Conservation (phyloP, 2,113 vertebrate species). For the Gallinago media region DNA sequence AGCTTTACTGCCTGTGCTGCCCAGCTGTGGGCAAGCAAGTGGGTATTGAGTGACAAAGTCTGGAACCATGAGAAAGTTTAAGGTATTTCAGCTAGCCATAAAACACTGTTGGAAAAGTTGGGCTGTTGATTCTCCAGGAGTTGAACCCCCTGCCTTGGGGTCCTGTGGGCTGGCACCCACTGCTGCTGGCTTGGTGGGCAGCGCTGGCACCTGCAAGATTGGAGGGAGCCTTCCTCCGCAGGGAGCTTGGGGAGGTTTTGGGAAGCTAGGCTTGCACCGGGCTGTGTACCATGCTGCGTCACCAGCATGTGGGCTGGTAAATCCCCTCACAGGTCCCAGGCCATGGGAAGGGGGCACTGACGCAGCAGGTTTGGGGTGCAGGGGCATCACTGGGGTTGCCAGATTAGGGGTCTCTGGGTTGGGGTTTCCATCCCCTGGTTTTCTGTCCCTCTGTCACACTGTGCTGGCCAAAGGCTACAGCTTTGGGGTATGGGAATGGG, state of each 20-base stretch:
- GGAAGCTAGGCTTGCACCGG: not conserved
- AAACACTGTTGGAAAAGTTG: not conserved
- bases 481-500: not conserved
- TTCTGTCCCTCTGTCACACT: rapidly evolving
- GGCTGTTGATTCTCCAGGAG: not conserved
- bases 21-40: not conserved
- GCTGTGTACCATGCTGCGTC: not conserved
- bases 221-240: not conserved
- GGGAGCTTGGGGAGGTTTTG: not conserved
- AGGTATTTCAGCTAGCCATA: not conserved
- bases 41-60: not conserved
- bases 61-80: not conserved
- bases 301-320: rapidly evolving
- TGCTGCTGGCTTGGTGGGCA: not conserved
- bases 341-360: not conserved
- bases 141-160: not conserved
- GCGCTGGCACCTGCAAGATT: not conserved
- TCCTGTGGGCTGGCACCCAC: not conserved
- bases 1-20: not conserved
- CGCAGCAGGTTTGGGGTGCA: not conserved
- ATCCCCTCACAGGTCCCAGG: not conserved
- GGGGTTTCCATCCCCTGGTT: not conserved
- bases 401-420: not conserved
- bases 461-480: not conserved
- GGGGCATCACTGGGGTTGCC: not conserved